Evolutionary conservation across 2,888 invertebrate species (phyloP).

Genomic region (Eupithecia exiguata): DNA sequence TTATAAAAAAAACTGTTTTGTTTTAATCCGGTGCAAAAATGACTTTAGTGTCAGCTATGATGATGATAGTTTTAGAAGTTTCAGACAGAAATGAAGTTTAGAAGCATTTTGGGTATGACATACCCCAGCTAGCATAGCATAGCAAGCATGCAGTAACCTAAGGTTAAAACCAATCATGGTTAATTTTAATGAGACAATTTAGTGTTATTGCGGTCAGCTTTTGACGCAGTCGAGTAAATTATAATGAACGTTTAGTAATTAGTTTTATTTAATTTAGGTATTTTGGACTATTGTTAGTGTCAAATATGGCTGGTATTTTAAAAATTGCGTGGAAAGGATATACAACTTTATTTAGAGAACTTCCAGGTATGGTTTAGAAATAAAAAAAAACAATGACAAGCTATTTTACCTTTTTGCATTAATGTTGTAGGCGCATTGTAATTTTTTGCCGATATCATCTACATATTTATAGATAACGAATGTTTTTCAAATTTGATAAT

Average conservation of each 20-base stretch:
- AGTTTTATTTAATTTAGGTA: not conserved
- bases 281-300: not conserved
- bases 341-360: conserved; percentile 62
- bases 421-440: not conserved
- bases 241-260: not conserved
- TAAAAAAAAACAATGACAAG: not conserved
- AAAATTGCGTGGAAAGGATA: conserved; percentile 62
- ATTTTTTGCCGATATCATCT: not conserved
- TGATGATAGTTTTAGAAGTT: too few relatives aligned
- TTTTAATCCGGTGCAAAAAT: too few relatives aligned
- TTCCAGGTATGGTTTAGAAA: conserved; percentile 60
- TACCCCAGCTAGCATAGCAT: not conserved
- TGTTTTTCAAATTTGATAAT: not conserved
- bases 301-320: conserved; percentile 68
- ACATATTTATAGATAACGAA: not conserved
- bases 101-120: not conserved
- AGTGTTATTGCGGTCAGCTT: not conserved
- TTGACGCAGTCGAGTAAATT: conserved; percentile 13
- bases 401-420: not conserved
- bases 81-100: not conserved
- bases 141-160: not conserved
- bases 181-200: not conserved
- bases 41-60: too few relatives aligned
- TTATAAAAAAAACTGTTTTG: too few relatives aligned
- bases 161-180: not conserved